Evolutionary conservation across 2,888 invertebrate species (phyloP).

Genomic region (Caprella mutica): DNA sequence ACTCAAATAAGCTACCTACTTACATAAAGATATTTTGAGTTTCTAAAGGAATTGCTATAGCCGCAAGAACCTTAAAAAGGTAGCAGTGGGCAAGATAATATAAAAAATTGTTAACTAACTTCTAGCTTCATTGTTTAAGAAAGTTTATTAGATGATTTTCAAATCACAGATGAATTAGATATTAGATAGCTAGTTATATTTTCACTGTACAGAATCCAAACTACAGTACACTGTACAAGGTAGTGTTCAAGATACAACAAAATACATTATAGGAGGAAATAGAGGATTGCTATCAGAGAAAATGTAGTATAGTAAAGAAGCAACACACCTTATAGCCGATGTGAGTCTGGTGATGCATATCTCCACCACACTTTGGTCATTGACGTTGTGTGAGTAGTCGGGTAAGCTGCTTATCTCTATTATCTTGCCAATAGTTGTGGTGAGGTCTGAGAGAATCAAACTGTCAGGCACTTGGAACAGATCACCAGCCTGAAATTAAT

Average conservation of each 20-base stretch:
- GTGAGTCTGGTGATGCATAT: conserved; percentile 85
- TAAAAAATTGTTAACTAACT: too few relatives aligned
- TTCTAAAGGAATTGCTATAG: too few relatives aligned
- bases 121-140: too few relatives aligned
- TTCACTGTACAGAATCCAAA: too few relatives aligned
- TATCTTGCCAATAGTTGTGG: conserved; percentile 60
- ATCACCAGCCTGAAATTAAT: conserved; percentile 60
- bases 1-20: too few relatives aligned
- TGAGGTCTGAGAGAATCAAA: conserved; percentile 70
- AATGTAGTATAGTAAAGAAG: neutral
- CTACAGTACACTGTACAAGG: neutral
- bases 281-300: neutral
- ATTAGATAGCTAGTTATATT: too few relatives aligned
- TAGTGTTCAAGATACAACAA: neutral
- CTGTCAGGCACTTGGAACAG: conserved; percentile 77
- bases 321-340: conserved; percentile 61
- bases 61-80: too few relatives aligned
- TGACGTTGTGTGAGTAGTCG: conserved; percentile 72
- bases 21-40: too few relatives aligned
- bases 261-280: neutral
- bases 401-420: conserved; percentile 65
- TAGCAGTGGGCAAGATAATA: too few relatives aligned
- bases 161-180: too few relatives aligned
- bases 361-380: conserved; percentile 89
- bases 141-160: too few relatives aligned